Conservation (phyloP, 1,140 invertebrate species). For the Neoseiulus cucumeris region DNA sequence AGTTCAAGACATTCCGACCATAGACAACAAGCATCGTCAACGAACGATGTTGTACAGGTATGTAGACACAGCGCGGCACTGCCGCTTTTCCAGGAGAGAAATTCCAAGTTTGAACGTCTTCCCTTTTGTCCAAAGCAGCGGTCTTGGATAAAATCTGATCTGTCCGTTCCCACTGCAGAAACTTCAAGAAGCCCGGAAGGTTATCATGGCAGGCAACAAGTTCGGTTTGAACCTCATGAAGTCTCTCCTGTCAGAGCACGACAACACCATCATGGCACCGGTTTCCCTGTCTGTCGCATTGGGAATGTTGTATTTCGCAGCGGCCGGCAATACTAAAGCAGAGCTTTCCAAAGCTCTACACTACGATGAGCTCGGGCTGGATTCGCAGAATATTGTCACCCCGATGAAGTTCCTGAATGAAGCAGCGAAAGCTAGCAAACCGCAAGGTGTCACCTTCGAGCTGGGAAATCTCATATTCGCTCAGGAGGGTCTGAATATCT, state of each 20-base stretch:
- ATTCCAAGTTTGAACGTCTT: no score
- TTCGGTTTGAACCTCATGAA: constrained; percentile 6
- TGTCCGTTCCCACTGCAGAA: no score
- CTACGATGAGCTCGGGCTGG: background rate
- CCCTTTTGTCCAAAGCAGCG: no score
- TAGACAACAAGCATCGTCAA: no score
- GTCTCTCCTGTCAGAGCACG: background rate
- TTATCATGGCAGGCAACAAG: background rate
- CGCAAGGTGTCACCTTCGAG: background rate
- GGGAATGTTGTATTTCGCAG: background rate
- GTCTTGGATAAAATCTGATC: no score
- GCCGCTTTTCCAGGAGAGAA: no score
- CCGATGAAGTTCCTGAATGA: background rate
- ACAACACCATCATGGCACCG: background rate
- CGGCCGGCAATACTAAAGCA: background rate
- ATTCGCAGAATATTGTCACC: background rate
- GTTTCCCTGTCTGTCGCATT: background rate
- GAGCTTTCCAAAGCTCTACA: background rate
- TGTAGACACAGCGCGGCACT: no score
- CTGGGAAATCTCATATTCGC: background rate
- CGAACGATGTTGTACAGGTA: no score
- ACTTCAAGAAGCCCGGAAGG: background rate
- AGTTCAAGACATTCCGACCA: no score
- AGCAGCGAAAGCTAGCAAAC: background rate
- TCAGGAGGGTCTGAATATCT: background rate